Evolutionary conservation across 2,888 invertebrate genomes (phyloP).

Genomic region (Cynaeus angustus): DNA sequence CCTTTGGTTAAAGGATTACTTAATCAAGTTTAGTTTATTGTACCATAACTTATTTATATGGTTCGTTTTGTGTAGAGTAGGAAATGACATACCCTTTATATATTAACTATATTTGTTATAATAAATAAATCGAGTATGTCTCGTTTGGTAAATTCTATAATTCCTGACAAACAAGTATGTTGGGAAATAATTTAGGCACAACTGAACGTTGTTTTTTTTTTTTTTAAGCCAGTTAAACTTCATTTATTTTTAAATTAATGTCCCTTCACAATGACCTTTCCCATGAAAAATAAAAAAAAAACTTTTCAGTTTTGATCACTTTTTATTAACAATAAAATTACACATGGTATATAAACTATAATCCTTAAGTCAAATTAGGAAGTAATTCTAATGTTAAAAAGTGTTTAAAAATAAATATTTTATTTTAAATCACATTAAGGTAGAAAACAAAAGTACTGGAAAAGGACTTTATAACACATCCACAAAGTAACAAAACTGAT

Average conservation of each 20-base stretch:
- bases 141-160: too few species aligned
- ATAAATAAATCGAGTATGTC: too few species aligned
- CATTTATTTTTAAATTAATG: too few species aligned
- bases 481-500: conserved; percentile 43
- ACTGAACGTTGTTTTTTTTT: too few species aligned
- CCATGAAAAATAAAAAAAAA: neutral
- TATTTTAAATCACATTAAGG: conserved; percentile 46
- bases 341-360: conserved; percentile 15
- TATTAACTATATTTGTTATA: too few species aligned
- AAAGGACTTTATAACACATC: conserved; percentile 43
- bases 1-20: neutral
- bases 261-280: too few species aligned
- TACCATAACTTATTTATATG: conserved; percentile 2
- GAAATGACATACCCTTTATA: too few species aligned
- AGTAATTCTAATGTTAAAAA: conserved; percentile 13
- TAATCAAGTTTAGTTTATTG: neutral
- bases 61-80: neutral
- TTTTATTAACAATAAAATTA: conserved; percentile 30
- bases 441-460: conserved; percentile 22
- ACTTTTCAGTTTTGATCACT: conserved; percentile 6
- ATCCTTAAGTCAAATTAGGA: conserved; percentile 24
- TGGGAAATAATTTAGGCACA: too few species aligned
- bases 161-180: too few species aligned
- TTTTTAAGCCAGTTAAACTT: too few species aligned
- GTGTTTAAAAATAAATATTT: conserved; percentile 46